Percentiles rank a stretch among this genome's conserved stretches.
Conservation (phyloP, 1,140 invertebrate species). For the Thaumatotibia leucotreta region DNA sequence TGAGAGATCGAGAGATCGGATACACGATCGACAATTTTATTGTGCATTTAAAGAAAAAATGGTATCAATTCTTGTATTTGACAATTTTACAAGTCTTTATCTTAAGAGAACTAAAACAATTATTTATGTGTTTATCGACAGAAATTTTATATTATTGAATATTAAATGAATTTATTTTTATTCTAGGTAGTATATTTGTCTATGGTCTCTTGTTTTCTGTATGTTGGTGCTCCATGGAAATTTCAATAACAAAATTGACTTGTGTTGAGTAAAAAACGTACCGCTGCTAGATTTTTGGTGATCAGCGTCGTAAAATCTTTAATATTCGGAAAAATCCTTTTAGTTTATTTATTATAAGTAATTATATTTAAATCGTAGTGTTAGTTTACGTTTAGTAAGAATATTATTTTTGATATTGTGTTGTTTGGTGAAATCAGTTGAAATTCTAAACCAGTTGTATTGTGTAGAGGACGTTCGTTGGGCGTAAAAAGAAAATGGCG, state of each 20-base stretch:
- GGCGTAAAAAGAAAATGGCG: conserved; percentile 88
- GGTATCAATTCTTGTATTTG: no score
- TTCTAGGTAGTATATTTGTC: no score
- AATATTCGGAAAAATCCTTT: conserved; percentile 61
- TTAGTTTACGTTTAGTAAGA: conserved; percentile 43
- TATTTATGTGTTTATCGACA: no score
- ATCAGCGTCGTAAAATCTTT: conserved; percentile 57
- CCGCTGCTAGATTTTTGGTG: conserved; percentile 49
- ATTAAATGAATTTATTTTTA: no score
- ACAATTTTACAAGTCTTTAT: no score
- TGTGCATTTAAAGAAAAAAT: no score
- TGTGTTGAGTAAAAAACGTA: conserved; percentile 52
- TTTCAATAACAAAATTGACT: conserved; percentile 44
- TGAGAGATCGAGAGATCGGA: not conserved
- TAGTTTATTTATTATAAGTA: conserved; percentile 41
- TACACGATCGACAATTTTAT: not conserved
- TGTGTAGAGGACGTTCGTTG: conserved; percentile 58
- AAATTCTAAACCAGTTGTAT: conserved; percentile 42
- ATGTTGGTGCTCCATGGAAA: conserved; percentile 36
- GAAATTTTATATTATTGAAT: no score
- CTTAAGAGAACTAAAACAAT: no score
- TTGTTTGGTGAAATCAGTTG: conserved; percentile 41
- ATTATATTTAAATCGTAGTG: conserved; percentile 51
- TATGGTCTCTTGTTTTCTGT: conserved; percentile 18
- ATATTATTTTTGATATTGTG: conserved; percentile 54